These are phyloP conservation scores for Paramormyrops kingsleyae DNA, from an alignment of 2,113 vertebrate genomes.

Conservation along the genomic window DNA sequence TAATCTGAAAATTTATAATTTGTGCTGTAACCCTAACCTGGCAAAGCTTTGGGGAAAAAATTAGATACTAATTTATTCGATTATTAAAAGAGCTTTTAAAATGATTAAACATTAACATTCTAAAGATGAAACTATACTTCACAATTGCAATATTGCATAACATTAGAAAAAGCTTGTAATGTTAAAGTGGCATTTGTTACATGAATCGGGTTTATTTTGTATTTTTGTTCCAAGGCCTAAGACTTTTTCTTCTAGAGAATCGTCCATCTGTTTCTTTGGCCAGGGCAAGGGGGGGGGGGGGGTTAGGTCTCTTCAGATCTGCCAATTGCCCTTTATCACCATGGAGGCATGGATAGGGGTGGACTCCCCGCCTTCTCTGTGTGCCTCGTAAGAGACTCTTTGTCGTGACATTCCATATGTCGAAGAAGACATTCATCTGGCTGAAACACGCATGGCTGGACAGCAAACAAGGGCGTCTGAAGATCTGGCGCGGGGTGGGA, in stretches of 20 bases:
- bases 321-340: slow-evolving; percentile 32
- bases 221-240: not conserved
- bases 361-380: slow-evolving; percentile 37
- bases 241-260: not conserved
- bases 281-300: not conserved
- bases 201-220: not conserved
- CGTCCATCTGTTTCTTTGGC: not conserved
- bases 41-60: not conserved
- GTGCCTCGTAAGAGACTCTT: slow-evolving; percentile 42
- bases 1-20: not conserved
- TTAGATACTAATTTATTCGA: not conserved
- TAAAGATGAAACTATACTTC: not conserved
- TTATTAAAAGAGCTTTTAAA: not conserved
- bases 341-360: not conserved
- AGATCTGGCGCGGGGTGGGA: not conserved
- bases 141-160: not conserved
- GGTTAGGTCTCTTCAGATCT: slow-evolving; percentile 8
- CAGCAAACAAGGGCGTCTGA: slow-evolving; percentile 39
- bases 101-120: not conserved
- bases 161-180: not conserved
- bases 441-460: slow-evolving; percentile 28
- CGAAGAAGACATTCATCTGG: slow-evolving; percentile 31
- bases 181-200: not conserved
- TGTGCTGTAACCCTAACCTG: not conserved
- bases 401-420: slow-evolving; percentile 45